Evolutionary conservation across 1,140 invertebrate genomes (phyloP).

Genomic region (Theocolax elegans): DNA sequence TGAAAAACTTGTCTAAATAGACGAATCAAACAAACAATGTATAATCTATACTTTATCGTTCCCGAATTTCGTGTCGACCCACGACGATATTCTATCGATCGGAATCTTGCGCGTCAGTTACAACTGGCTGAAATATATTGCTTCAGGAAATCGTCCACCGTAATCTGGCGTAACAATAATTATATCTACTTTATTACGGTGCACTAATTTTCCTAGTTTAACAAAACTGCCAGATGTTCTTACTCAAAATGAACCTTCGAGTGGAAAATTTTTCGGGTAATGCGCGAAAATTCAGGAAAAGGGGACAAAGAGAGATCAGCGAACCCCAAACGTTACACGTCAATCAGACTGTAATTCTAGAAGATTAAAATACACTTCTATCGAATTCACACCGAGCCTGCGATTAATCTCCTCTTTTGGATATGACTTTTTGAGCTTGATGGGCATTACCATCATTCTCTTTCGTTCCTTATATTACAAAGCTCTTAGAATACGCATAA

Average conservation of each 20-base stretch:
- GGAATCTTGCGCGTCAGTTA: background rate
- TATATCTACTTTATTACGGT: background rate
- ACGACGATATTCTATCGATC: no score
- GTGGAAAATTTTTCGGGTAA: background rate
- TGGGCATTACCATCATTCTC: no score
- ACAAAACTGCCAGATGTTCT: background rate
- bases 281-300: no score
- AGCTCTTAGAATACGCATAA: no score
- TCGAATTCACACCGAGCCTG: slow-evolving; percentile 13
- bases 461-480: no score
- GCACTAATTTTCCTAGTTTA: background rate
- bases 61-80: no score
- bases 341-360: slow-evolving; percentile 57
- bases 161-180: no score
- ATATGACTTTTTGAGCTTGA: no score
- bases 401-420: slow-evolving; percentile 28
- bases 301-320: slow-evolving; percentile 12
- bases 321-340: slow-evolving; percentile 47
- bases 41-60: no score
- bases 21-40: no score
- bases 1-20: no score
- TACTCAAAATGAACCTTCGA: background rate
- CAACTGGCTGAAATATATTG: background rate
- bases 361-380: slow-evolving; percentile 51
- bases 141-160: background rate